Conservation (phyloP, 2,113 vertebrate species). For the Electrona antarctica region DNA sequence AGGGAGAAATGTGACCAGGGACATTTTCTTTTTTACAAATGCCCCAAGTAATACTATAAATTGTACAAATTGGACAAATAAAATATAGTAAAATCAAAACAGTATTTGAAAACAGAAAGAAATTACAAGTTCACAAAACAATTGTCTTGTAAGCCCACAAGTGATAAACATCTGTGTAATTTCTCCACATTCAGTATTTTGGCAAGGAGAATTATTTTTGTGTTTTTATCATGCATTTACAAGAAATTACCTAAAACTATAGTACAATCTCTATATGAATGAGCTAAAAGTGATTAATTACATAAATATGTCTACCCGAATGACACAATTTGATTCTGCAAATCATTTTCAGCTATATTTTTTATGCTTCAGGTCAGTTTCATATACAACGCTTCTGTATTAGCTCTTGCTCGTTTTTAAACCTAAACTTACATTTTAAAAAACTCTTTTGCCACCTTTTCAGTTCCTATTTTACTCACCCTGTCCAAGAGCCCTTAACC, state of each 20-base stretch:
- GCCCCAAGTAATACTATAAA: not conserved
- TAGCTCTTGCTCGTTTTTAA: slow-evolving; percentile 13
- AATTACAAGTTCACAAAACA: slow-evolving; percentile 33
- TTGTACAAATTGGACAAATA: too few species aligned
- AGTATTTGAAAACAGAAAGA: slow-evolving; percentile 4
- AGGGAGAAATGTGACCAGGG: too few species aligned
- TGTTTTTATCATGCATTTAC: slow-evolving; percentile 10
- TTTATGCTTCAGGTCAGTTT: slow-evolving; percentile 3
- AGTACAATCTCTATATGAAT: slow-evolving; percentile 47
- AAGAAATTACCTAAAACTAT: slow-evolving; percentile 11
- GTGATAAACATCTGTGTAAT: slow-evolving; percentile 29
- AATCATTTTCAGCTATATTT: slow-evolving; percentile 5
- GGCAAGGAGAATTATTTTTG: slow-evolving; percentile 49
- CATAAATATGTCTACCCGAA: not conserved
- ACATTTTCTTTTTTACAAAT: not conserved
- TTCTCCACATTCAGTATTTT: slow-evolving; percentile 59
- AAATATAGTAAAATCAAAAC: not conserved
- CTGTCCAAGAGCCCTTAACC: too few species aligned
- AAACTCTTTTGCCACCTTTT: too few species aligned
- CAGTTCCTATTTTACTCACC: too few species aligned
- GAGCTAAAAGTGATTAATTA: not conserved
- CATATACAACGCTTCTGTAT: not conserved
- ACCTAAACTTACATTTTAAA: not conserved
- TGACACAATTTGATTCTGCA: slow-evolving; percentile 13
- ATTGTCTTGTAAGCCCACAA: slow-evolving; percentile 13